Base-by-base conservation (phyloP, 2,113 vertebrate species). In the Dicaeum eximium region DNA sequence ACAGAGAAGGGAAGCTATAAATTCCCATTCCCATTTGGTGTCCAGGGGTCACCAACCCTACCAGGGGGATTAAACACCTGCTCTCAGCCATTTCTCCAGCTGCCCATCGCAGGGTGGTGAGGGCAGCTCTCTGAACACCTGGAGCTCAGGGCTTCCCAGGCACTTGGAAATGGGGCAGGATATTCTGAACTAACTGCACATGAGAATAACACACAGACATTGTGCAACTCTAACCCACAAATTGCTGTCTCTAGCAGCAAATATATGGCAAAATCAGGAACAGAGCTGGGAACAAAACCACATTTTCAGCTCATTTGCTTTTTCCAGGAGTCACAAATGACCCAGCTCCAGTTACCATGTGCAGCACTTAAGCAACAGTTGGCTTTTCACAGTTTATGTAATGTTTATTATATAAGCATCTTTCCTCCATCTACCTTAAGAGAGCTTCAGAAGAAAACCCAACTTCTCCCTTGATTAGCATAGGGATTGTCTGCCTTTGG, bases 61-160 rank as follows among this genome's bases (percentile, higher is more conserved):
- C 35, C 13, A 24, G 13, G 15, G 21, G 24, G 9, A 69, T 35
- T 21, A 79, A 70, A 62, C 31, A 58, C 33, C 14, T 51, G 25
- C 11, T 64, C 16, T 37, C 24, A 25, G 16, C 35, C 16, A 38
- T 12, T 82, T 25, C 61, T 62, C 11, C 57, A 30, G 48, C 64
- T 48, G 58, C 27, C 44, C 47, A 48, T 9, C 4, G 15, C 5
- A 2, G 28, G 30, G 23, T 30, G 31, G 13, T 30, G 24, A 64
- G 53, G 48, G 25, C 38, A 88, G 30, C 23, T 17, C 57, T 53
- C 19, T 0, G 1, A 78, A 73, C 0, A 0, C 9, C 60, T 30
- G n/a, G 31, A 74, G n/a, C 45, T 66, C 13, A 2, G 7, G 42
- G 38, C 37, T 69, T 37, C 37, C 35, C 27, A 70, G 30, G n/a